Evolutionary conservation across 23 tunicate genomes (phyloP).

Genomic region (Ascidia mentula): DNA sequence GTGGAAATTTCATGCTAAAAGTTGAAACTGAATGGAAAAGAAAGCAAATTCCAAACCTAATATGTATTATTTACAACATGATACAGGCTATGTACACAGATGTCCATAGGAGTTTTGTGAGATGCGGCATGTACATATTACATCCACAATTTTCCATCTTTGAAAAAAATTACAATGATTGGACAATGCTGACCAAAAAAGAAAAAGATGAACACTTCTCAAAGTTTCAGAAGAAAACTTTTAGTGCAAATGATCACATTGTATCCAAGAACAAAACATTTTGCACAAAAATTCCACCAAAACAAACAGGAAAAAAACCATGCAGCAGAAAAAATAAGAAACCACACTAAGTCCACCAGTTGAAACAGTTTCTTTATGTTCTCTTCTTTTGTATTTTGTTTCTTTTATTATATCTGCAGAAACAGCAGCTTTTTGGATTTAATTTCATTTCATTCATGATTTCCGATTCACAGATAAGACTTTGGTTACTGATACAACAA

Average conservation of each 20-base stretch:
- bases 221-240: not conserved
- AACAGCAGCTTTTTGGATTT: too few relatives aligned
- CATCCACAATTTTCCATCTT: conserved; percentile 1
- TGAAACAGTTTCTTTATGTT: not conserved
- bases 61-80: not conserved
- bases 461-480: too few relatives aligned
- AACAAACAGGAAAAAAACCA: conserved; percentile 9
- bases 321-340: not conserved
- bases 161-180: not conserved
- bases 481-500: too few relatives aligned
- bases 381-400: not conserved
- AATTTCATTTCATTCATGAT: too few relatives aligned
- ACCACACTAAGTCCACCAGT: conserved; percentile 7
- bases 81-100: conserved; percentile 8
- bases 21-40: conserved; percentile 11
- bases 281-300: not conserved
- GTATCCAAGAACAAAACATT: not conserved
- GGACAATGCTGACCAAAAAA: not conserved
- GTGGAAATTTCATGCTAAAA: not conserved
- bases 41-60: not conserved
- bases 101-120: not conserved
- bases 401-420: too few relatives aligned
- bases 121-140: conserved; percentile 6
- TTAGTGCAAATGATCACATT: not conserved
- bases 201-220: conserved; percentile 10